A percentile compares a stretch with the other conserved stretches of the same genome.
Conservation (phyloP, 2,797 vertebrate genomes). For the Coreius guichenoti region DNA sequence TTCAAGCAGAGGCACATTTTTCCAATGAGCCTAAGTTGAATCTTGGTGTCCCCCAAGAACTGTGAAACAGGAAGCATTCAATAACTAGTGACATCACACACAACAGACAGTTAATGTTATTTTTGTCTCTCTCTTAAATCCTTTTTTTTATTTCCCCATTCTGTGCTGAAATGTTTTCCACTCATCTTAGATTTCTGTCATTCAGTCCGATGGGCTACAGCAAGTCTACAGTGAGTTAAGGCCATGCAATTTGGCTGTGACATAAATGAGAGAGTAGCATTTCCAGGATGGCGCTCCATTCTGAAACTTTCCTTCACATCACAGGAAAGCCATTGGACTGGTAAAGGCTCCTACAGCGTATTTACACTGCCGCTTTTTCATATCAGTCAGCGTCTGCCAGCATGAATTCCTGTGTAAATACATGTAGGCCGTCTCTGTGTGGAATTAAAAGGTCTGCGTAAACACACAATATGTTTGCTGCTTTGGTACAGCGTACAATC, state of each 20-base stretch:
- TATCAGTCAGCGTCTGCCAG: slow-evolving; percentile 12
- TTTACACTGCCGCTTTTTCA: neutral
- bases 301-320: slow-evolving; percentile 10
- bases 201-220: neutral
- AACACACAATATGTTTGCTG: slow-evolving; percentile 22
- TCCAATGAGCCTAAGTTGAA: neutral
- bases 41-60: neutral
- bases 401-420: slow-evolving; percentile 18
- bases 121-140: neutral
- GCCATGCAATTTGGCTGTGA: neutral
- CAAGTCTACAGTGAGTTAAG: neutral
- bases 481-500: neutral
- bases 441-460: neutral
- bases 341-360: neutral
- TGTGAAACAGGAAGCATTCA: neutral
- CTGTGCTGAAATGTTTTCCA: neutral
- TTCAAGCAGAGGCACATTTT: neutral
- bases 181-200: neutral
- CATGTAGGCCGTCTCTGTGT: slow-evolving; percentile 1
- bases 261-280: neutral
- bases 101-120: neutral
- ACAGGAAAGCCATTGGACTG: neutral
- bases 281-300: neutral
- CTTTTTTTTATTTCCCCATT: neutral
- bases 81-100: neutral